Evolutionary conservation across 2,113 vertebrate genomes (phyloP).

Genomic region (Lanius collurio): DNA sequence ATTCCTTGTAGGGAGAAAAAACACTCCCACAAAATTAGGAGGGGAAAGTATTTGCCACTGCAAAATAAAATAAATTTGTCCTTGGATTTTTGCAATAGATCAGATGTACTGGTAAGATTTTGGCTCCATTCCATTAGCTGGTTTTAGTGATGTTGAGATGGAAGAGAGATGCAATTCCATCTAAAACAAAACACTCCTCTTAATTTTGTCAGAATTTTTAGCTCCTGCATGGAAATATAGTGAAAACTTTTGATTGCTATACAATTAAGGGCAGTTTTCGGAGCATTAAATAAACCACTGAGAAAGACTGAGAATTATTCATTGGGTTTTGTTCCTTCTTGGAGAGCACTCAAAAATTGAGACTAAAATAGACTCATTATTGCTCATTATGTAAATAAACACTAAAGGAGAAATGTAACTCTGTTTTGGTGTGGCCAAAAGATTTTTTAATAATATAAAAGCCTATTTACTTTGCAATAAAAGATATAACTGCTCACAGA

Average conservation of each 20-base stretch:
- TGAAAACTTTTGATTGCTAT: background rate
- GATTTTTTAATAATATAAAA: background rate
- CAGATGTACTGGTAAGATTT: background rate
- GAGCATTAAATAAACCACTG: background rate
- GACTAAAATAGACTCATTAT: background rate
- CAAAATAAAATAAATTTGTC: constrained; percentile 1
- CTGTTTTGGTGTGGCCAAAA: background rate
- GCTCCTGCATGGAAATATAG: background rate
- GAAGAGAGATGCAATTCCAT: constrained; percentile 1
- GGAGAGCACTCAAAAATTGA: background rate
- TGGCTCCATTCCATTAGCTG: background rate
- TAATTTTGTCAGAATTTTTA: constrained; percentile 8
- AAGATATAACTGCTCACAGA: background rate
- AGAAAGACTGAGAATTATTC: too few species aligned
- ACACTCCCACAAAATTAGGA: constrained; percentile 55
- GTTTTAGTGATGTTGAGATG: background rate
- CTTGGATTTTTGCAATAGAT: constrained; percentile 14
- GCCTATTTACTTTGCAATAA: background rate
- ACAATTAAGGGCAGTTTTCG: background rate
- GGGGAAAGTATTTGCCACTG: background rate
- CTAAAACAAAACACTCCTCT: background rate
- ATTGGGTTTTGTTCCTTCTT: background rate
- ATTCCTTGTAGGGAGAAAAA: constrained; percentile 37
- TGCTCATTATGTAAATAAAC: constrained; percentile 9
- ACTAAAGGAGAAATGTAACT: background rate